phyloP scores from a whole-genome alignment of 2,888 invertebrate genomes.

The Theretra japonica region DNA sequence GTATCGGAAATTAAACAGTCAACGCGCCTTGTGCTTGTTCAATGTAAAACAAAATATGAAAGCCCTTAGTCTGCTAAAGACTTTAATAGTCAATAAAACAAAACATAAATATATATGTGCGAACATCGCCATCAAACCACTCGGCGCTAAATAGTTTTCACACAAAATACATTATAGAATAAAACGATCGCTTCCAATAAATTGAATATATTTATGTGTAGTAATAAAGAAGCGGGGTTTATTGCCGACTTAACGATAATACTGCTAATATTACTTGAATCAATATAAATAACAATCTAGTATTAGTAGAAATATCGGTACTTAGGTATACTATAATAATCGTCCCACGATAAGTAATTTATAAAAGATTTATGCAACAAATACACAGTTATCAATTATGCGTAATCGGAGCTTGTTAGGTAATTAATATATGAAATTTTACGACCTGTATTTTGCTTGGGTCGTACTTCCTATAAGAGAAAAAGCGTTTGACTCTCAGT shows the following conservation, averaged over 20 bases:
- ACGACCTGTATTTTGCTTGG: too few species aligned
- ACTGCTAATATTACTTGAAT: slow-evolving; percentile 41
- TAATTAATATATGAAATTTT: too few species aligned
- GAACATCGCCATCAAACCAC: slow-evolving; percentile 16
- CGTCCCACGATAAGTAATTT: not conserved
- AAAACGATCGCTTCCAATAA: slow-evolving; percentile 25
- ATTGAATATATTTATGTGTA: slow-evolving; percentile 21
- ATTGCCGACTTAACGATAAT: slow-evolving; percentile 46
- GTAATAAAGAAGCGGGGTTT: slow-evolving; percentile 21
- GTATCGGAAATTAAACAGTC: too few species aligned
- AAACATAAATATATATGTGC: slow-evolving; percentile 18
- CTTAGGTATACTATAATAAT: not conserved
- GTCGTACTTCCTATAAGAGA: too few species aligned
- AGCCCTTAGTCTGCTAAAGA: not conserved
- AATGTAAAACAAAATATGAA: not conserved
- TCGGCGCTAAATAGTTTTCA: slow-evolving; percentile 18
- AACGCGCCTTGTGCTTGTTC: not conserved
- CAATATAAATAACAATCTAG: slow-evolving; percentile 43
- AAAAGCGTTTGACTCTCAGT: too few species aligned
- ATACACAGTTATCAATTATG: not conserved
- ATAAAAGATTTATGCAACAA: not conserved
- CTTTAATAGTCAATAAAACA: slow-evolving; percentile 11
- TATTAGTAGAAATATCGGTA: not conserved
- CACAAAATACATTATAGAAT: slow-evolving; percentile 18
- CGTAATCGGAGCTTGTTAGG: too few species aligned